These are phyloP conservation scores for Carcharodon carcharias DNA, from an alignment of 2,797 vertebrate species.

Conservation along the genomic window DNA sequence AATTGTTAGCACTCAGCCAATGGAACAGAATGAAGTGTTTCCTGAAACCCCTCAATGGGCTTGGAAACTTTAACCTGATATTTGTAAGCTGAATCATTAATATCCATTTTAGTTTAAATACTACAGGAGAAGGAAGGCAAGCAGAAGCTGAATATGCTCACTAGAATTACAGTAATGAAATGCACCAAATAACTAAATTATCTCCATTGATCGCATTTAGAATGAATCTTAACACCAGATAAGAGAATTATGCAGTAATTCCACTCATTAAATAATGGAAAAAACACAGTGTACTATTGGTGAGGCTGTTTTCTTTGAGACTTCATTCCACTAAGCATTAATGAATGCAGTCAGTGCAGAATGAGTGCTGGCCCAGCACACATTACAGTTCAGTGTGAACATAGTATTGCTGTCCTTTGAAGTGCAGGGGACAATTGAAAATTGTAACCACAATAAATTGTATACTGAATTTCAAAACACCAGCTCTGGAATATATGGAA, in stretches of 20 bases:
- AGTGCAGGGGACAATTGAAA: neutral
- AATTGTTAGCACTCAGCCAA: neutral
- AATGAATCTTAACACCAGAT: neutral
- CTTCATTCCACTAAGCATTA: neutral
- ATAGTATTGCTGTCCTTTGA: conserved; percentile 31
- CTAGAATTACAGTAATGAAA: neutral
- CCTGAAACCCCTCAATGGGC: neutral
- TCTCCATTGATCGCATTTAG: neutral
- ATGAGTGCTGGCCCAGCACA: neutral
- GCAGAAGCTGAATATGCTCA: neutral
- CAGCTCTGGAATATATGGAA: conserved; percentile 28
- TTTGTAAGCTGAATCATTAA: neutral
- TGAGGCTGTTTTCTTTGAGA: neutral
- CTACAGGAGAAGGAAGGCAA: neutral
- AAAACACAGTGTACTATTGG: conserved; percentile 22
- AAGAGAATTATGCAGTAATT: neutral
- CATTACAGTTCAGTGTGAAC: conserved; percentile 33
- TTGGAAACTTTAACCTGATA: neutral
- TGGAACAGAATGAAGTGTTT: neutral
- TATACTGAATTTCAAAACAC: conserved; percentile 18
- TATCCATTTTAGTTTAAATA: neutral
- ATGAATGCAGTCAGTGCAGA: neutral
- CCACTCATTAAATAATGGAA: neutral
- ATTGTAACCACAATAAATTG: conserved; percentile 6
- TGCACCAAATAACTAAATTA: neutral